phyloP scores from a whole-genome alignment of 2,797 vertebrate genomes.

The Chelidonichthys spinosus region DNA sequence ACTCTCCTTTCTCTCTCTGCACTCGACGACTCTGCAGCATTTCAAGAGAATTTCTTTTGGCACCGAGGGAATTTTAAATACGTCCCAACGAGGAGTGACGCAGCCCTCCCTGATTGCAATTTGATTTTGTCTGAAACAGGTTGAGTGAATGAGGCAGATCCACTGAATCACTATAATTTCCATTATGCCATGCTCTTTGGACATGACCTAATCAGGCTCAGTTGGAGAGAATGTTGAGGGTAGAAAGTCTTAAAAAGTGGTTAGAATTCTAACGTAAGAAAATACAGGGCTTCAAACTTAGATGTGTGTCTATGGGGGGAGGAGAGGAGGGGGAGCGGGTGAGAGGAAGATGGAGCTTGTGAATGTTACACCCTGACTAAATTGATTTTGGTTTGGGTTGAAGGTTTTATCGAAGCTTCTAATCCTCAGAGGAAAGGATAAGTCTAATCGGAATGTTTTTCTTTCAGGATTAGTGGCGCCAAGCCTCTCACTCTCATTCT shows the following conservation, averaged over 20 bases:
- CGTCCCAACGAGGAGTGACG: constrained; percentile 14
- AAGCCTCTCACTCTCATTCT: constrained; percentile 48
- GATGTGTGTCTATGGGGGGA: constrained; percentile 36
- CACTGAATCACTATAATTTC: constrained; percentile 19
- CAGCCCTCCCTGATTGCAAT: constrained; percentile 35
- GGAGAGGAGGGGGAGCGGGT: constrained; percentile 35
- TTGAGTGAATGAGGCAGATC: constrained; percentile 38
- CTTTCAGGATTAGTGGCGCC: constrained; percentile 73
- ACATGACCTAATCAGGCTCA: constrained; percentile 44
- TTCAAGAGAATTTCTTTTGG: constrained; percentile 31
- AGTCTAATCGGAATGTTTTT: constrained; percentile 79
- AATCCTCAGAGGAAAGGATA: constrained; percentile 77
- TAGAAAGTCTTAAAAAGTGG: constrained; percentile 15
- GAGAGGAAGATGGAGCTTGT: constrained; percentile 44
- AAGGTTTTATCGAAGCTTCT: constrained; percentile 79
- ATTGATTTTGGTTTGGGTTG: constrained; percentile 78
- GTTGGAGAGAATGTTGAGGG: constrained; percentile 19
- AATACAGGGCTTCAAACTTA: constrained; percentile 41
- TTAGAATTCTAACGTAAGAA: constrained; percentile 15
- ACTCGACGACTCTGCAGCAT: constrained; percentile 23
- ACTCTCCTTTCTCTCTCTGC: constrained; percentile 18
- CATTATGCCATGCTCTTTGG: constrained; percentile 27
- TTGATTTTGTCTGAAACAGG: constrained; percentile 35
- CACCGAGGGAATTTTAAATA: constrained; percentile 19
- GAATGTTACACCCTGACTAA: constrained; percentile 69